These are phyloP conservation scores for Ptychobarbus kaznakovi DNA, from an alignment of 2,797 vertebrate genomes.

Conservation along the genomic window DNA sequence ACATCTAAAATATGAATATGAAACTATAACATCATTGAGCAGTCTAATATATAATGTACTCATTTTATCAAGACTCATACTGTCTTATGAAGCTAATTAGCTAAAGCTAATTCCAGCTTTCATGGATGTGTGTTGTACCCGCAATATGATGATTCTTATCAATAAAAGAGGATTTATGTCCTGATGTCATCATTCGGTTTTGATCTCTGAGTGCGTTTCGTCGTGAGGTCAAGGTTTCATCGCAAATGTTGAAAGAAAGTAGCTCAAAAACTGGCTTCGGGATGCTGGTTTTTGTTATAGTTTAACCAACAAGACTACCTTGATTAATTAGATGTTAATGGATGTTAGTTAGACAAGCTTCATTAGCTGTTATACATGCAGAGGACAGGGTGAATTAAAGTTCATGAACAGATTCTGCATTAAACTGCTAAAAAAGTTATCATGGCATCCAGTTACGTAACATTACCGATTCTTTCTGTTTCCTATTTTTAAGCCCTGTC, in stretches of 20 bases:
- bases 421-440: not conserved
- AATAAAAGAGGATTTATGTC: conserved; percentile 74
- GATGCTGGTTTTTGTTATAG: not conserved
- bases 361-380: not conserved
- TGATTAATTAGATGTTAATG: not conserved
- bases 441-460: not conserved
- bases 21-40: conserved; percentile 64
- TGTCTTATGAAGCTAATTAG: conserved; percentile 40
- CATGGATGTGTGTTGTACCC: conserved; percentile 88
- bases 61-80: conserved; percentile 26
- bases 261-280: not conserved
- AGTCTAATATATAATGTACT: conserved; percentile 72
- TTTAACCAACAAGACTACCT: not conserved
- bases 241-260: not conserved
- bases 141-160: conserved; percentile 86
- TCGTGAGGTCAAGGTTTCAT: not conserved
- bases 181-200: conserved; percentile 29
- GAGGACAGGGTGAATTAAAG: not conserved
- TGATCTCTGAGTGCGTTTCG: not conserved
- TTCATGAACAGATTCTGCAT: conserved; percentile 4
- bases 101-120: conserved; percentile 75
- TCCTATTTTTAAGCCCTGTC: not conserved
- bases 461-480: not conserved
- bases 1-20: conserved; percentile 23
- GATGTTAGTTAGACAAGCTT: not conserved